Evolutionary conservation across 2,888 invertebrate genomes (phyloP).

Genomic region (Minunthozetes semirufus): DNA sequence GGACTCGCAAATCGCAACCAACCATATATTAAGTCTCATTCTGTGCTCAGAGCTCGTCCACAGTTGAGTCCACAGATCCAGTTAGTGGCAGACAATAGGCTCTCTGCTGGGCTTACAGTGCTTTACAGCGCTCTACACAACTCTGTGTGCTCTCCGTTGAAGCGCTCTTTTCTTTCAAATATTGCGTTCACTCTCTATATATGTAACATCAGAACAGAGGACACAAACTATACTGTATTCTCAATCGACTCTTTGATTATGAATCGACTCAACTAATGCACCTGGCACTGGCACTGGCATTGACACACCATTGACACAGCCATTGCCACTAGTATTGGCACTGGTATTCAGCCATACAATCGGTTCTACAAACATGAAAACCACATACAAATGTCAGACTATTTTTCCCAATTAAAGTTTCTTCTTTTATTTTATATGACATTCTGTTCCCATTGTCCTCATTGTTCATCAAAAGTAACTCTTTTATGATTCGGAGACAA

Average conservation of each 20-base stretch:
- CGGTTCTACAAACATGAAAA: constrained; percentile 13
- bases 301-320: no score
- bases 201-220: background rate
- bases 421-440: background rate
- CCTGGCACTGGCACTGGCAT: no score
- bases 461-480: background rate
- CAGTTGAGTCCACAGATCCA: constrained; percentile 27
- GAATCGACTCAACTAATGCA: constrained; percentile 14
- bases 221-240: background rate
- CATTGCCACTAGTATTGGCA: no score
- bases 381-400: constrained; percentile 8
- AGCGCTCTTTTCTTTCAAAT: constrained; percentile 23
- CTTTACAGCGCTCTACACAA: background rate
- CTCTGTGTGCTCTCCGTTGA: constrained; percentile 10
- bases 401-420: constrained; percentile 16
- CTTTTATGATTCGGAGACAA: background rate
- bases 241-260: constrained; percentile 25
- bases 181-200: background rate
- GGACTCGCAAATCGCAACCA: constrained; percentile 5
- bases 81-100: constrained; percentile 21
- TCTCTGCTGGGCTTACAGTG: constrained; percentile 11
- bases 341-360: background rate
- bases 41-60: no score
- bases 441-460: no score
- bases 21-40: constrained; percentile 13